phyloP scores from a whole-genome alignment of 64 coral and sea anemone species.

The Acropora tenuis region DNA sequence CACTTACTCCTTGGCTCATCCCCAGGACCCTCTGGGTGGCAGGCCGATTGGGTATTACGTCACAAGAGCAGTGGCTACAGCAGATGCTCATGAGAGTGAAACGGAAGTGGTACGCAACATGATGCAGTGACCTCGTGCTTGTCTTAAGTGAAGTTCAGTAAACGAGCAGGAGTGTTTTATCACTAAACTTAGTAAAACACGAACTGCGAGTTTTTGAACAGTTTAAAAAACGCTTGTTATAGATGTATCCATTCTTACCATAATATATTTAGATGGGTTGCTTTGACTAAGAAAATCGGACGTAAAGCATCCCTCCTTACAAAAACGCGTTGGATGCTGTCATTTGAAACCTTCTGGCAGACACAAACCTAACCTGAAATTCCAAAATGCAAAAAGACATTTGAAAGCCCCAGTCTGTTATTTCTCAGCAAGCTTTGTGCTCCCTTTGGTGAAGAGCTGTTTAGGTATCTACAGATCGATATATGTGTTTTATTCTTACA shows the following conservation, averaged over 20 bases:
- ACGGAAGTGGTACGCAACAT: conserved; percentile 24
- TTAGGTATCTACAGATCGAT: background rate
- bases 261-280: background rate
- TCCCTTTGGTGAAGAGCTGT: background rate
- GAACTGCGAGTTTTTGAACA: too few relatives aligned
- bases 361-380: background rate
- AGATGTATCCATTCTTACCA: too few relatives aligned
- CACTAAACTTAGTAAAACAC: background rate
- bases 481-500: background rate
- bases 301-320: too few relatives aligned
- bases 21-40: conserved; percentile 4
- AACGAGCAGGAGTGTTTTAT: background rate
- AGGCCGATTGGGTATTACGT: conserved; percentile 59
- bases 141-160: background rate
- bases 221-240: too few relatives aligned
- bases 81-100: background rate
- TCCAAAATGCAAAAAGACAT: background rate
- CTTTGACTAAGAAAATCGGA: background rate
- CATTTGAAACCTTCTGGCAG: background rate
- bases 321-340: background rate
- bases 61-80: conserved; percentile 42
- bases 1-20: conserved; percentile 29
- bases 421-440: background rate
- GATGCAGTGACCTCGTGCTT: too few relatives aligned
- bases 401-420: background rate